These are phyloP conservation scores for Mystacornis crossleyi DNA, from an alignment of 2,113 vertebrate genomes.

Conservation along the genomic window DNA sequence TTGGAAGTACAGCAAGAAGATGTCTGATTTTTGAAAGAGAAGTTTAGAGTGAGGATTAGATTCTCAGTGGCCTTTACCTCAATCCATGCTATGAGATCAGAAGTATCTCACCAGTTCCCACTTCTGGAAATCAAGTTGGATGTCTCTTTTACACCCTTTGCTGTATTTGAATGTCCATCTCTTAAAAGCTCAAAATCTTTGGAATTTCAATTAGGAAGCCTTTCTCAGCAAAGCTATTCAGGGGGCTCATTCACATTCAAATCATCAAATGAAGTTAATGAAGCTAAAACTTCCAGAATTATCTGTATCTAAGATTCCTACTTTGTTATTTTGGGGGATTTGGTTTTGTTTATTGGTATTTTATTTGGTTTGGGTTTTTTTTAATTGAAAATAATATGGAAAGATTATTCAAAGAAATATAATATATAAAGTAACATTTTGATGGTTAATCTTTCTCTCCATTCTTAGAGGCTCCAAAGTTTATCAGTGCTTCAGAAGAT, in stretches of 20 bases:
- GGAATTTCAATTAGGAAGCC: not conserved
- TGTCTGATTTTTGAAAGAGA: not conserved
- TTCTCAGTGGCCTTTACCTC: not conserved
- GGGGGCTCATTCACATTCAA: not conserved
- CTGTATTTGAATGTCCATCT: not conserved
- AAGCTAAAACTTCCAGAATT: not conserved
- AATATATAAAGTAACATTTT: not conserved
- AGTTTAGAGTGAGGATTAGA: not conserved
- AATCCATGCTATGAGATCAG: not conserved
- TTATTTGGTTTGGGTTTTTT: not conserved
- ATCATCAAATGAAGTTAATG: not conserved
- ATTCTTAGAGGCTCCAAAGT: not conserved
- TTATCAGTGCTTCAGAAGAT: not conserved
- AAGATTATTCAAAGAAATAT: not conserved
- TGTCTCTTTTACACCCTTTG: not conserved
- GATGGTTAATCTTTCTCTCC: not conserved
- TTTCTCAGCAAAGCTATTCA: not conserved
- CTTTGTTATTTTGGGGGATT: not conserved
- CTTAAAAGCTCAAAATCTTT: not conserved
- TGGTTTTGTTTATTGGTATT: not conserved
- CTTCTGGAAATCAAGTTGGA: not conserved
- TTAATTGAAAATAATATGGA: not conserved
- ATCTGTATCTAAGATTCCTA: not conserved
- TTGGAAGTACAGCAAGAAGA: not conserved
- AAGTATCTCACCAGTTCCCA: not conserved